Conservation (phyloP, 2,888 invertebrate genomes). For the Penaeus monodon region DNA sequence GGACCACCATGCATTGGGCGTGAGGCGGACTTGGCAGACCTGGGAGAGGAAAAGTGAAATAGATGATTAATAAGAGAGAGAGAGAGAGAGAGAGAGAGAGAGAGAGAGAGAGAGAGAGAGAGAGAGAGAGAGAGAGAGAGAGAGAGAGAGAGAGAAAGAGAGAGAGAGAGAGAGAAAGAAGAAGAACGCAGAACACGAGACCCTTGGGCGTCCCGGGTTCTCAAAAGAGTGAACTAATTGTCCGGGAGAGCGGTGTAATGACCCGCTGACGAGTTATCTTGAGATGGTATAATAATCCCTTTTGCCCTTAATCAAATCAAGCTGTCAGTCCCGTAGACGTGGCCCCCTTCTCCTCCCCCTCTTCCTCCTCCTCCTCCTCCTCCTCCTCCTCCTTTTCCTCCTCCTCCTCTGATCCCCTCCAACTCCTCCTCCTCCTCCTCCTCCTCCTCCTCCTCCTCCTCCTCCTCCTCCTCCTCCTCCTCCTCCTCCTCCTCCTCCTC, state of each 20-base stretch:
- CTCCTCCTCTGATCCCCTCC: no score
- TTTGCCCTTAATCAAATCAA: not conserved
- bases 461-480: no score
- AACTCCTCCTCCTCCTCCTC: no score
- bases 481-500: no score
- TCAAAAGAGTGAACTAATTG: constrained; percentile 39
- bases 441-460: no score
- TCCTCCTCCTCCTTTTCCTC: not conserved
- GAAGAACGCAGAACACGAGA: not conserved
- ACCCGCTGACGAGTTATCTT: constrained; percentile 21
- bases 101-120: not conserved
- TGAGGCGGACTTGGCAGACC: not conserved
- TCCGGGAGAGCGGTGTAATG: constrained; percentile 26
- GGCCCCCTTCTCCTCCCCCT: not conserved
- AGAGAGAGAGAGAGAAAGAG: not conserved
- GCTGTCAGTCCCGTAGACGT: not conserved
- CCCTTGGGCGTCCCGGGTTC: not conserved
- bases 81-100: not conserved
- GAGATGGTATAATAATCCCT: constrained; percentile 26
- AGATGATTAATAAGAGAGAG: not conserved
- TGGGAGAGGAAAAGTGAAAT: not conserved
- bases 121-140: not conserved
- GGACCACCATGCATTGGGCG: not conserved
- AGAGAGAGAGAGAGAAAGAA: not conserved
- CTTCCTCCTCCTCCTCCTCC: not conserved